phyloP scores from a whole-genome alignment of 1,140 invertebrate genomes.

The Drosophila obscura region DNA sequence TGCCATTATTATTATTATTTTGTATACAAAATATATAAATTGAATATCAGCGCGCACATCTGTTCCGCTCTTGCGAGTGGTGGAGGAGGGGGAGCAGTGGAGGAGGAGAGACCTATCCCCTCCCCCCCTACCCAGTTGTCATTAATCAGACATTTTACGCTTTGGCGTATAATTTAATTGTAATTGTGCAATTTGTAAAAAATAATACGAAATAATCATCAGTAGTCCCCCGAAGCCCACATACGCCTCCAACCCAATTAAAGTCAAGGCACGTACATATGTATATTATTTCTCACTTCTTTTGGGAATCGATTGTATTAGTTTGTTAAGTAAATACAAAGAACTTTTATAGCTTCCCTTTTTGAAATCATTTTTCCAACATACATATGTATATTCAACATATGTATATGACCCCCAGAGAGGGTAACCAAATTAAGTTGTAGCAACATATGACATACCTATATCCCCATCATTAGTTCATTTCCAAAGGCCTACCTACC shows the following conservation, averaged over 20 bases:
- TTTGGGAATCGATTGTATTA: constrained; percentile 17
- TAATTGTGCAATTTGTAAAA: constrained; percentile 52
- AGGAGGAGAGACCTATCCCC: no score
- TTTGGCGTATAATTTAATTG: constrained; percentile 47
- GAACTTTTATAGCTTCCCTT: background rate
- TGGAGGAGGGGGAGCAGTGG: background rate
- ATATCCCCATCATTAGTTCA: constrained; percentile 23
- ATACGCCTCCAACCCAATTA: background rate
- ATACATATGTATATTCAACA: no score
- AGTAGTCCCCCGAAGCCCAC: background rate
- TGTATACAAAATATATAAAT: constrained; percentile 50
- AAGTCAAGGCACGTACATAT: constrained; percentile 18
- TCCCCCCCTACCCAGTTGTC: constrained; percentile 1
- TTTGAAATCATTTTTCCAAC: background rate
- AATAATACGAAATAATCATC: constrained; percentile 44
- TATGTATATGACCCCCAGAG: background rate
- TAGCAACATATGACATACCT: background rate
- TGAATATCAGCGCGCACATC: constrained; percentile 49
- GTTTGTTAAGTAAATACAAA: background rate
- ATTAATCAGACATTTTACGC: constrained; percentile 58
- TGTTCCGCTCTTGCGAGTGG: constrained; percentile 23
- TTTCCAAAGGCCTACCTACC: constrained; percentile 14
- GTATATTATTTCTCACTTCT: constrained; percentile 22
- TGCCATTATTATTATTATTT: constrained; percentile 43
- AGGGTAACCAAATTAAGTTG: constrained; percentile 11